Evolutionary conservation across 37 sponge, comb jelly and placozoan genomes (phyloP), one percentile per base, ranked within the genome.

Genomic region (Bolinopsis microptera): DNA sequence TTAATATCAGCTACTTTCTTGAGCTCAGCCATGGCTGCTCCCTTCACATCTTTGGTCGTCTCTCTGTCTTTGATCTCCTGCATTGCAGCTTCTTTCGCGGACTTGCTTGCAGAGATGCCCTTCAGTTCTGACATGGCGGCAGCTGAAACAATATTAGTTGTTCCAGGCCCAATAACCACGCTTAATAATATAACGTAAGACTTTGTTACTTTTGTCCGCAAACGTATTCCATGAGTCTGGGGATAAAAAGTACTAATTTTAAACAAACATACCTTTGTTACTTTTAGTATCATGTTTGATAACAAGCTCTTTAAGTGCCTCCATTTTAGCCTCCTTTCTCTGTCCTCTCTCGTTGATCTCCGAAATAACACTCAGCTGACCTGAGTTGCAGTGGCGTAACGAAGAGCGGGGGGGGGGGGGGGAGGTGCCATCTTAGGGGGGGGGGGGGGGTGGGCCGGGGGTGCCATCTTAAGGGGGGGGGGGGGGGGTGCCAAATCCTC

Each of bases 301-400:
- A 32, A 80, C 82, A 33, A 80, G 37, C 37, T 80, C 82, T 80
- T 80, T 80, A 1, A 80, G 82, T 9, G 82, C 82, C 37, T 80
- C 82, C 3, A 1, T 80, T 30, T 80, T 80, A 16, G 37, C 33
- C 22, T 80, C 82, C 37, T 80, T 80, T 13, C 16, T 2, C 82
- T 80, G 82, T 33, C 82, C 82, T 34, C 34, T 2, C 37, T 80
- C 38, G 82, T 80, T 80, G 5, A 80, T 36, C 37, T 80, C 82
- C 3, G 2, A 9, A 5, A 70, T 70, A 8, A 70, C 74, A 28
- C 74, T 26, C 26, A 70, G 74, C 26, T 13, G 9, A 13, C 61
- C 61, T 48, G 61, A 48, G 61, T 48, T 13, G n/a, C n/a, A n/a
- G n/a, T n/a, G n/a, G n/a, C n/a, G n/a, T n/a, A n/a, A n/a, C n/a